Evolutionary conservation across 2,113 vertebrate species (phyloP), one percentile per base, ranked within the genome.

Genomic region (Lepisosteus osseus): DNA sequence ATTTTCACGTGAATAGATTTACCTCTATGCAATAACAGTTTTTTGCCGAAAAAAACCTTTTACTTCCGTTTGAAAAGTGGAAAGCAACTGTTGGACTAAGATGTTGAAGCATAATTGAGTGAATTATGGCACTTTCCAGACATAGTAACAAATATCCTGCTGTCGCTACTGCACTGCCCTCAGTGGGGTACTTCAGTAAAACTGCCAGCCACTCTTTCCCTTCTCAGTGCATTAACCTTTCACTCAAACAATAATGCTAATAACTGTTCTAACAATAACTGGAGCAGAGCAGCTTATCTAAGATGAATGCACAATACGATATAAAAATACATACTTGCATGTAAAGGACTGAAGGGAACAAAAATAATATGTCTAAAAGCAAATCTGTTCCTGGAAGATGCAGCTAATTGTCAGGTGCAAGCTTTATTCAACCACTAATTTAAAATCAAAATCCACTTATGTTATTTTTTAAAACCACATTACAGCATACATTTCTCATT

Each of bases 141-240:
- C 86, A 87, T 78, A 15, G 61, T 77, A 78, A 86, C 90, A 90
- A 90, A 91, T 89, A 89, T 77, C 78, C 72, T 59, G 75, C 86
- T 80, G 86, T 86, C 86, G 84, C 79, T 54, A 29, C 72, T 57
- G 79, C 73, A 68, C 76, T 75, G 75, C 84, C 83, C 83, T 82
- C 77, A 81, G 78, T 82, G 81, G 76, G 77, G 77, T 62, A 80
- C 84, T 86, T 86, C 77, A 84, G 80, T 77, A 82, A 86, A 82
- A 85, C 87, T 83, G 83, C n/a, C 79, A 79, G 74, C 78, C 83
- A 44, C 76, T 59, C 43, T 70, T 65, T 81, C 74, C 59, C 51
- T 40, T 11, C 45, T 69, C 62, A 65, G 17, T 65, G 62, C 17
- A 65, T 65, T 65, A 65, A 65, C 62, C 62, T 65, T 65, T 41